A percentile compares a stretch with the other conserved stretches of the same genome.
These are phyloP conservation scores for Brachionichthys hirsutus DNA, from an alignment of 2,113 vertebrate genomes.

Conservation along the genomic window DNA sequence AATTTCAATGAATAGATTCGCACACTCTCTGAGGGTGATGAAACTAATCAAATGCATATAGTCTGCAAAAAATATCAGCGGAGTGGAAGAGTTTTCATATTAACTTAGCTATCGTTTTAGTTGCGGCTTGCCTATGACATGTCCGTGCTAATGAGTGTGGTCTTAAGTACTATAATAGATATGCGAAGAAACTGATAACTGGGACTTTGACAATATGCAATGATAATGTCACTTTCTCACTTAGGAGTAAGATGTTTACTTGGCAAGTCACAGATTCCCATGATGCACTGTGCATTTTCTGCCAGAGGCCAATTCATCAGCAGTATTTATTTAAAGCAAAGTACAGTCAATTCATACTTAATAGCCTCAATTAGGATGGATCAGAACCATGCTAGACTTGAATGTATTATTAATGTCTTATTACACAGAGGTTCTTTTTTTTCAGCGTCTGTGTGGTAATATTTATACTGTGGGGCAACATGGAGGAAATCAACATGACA, in stretches of 20 bases:
- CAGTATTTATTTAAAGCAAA: slow-evolving; percentile 8
- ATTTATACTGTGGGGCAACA: too few relatives aligned
- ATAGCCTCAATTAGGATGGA: too few relatives aligned
- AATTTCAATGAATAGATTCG: slow-evolving; percentile 74
- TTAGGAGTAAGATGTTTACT: background rate
- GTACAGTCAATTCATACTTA: background rate
- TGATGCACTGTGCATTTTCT: background rate
- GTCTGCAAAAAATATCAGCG: slow-evolving; percentile 46
- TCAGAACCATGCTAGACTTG: too few relatives aligned
- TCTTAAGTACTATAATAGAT: slow-evolving; percentile 5
- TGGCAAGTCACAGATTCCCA: background rate
- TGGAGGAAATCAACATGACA: too few relatives aligned
- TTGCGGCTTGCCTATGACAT: slow-evolving; percentile 14
- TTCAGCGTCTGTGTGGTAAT: too few relatives aligned
- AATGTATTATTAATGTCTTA: too few relatives aligned
- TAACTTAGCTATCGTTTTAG: slow-evolving; percentile 14
- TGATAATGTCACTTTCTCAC: background rate
- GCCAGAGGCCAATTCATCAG: background rate
- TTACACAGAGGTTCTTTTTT: too few relatives aligned
- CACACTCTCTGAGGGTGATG: slow-evolving; percentile 59
- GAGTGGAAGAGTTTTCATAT: slow-evolving; percentile 27
- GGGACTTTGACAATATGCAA: background rate
- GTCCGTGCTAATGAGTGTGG: slow-evolving; percentile 5
- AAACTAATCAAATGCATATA: slow-evolving; percentile 60
- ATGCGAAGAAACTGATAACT: background rate